Evolutionary conservation across 2,113 vertebrate genomes (phyloP), one percentile per base, ranked within the genome.

Genomic region (Rutilus rutilus): DNA sequence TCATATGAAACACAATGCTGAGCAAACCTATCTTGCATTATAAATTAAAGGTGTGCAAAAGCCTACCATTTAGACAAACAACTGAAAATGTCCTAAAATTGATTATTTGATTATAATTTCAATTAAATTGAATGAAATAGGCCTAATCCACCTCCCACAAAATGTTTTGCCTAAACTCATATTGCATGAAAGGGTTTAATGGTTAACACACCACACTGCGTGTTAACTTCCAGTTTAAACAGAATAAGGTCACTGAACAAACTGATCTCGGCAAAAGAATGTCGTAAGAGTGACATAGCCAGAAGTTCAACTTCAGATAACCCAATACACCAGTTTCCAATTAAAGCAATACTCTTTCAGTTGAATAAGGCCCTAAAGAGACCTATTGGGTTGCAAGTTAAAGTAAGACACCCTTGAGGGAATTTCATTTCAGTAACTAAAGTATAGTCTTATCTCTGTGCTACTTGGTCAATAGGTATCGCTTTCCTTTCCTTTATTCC

Each of bases 381-480:
- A 42, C 33, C 3, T 79, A 60, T 25, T n/a, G 23, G 77, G 54
- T 79, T 79, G 33, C 57, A 79, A 79, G 33, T n/a, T 42, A 33
- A 7, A 60, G 39, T 39, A 79, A 79, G 77, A 79, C 33, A 79
- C 77, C 33, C 54, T 42, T 60, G 33, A 8, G 30, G 52, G 23
- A 60, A 54, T 45, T 60, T 71, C 33, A 57, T 69, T 82, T 27
- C 39, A 69, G 82, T 74, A 42, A 75, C 71, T 73, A 60, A 59
- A 74, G 52, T 60, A 83, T 33, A 47, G 52, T 76, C 21, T 47
- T 65, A 65, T 60, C 82, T 75, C 82, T 45, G 15, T 47, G 69
- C 36, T 47, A 75, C 52, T 10, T 62, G 33, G 25, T 25, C 36
- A 42, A 76, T 59, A 11, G 57, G 54, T 84, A 84, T 84, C 82